Base-by-base conservation (phyloP, 2,113 vertebrate species). In the Lucifuga dentata region DNA sequence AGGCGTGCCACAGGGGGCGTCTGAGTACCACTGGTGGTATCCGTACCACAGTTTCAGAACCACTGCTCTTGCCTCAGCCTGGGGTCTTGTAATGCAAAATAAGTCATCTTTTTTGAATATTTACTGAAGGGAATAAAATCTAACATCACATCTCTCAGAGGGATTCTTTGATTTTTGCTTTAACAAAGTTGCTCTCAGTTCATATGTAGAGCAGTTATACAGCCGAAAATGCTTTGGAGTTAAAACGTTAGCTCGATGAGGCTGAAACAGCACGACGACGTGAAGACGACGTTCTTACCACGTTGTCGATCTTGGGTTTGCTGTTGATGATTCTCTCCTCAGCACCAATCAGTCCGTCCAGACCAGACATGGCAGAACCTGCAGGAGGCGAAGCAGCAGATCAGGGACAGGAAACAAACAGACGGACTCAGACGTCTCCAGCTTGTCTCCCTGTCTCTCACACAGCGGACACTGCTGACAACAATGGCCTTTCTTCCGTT, bases 281-380 rank as follows among this genome's bases (percentile, higher is more conserved):
- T 11, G 23, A 39, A 16, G n/a, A 2, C 0, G 21, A 1, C 11
- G 41, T 50, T 68, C 95, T 95, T 90, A 98, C 97, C 96, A 97
- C 93, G 20, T 95, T 95, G 63, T 95, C 90, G 77, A 95, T 93
- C 86, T 96, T 95, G 72, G 91, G 93, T 90, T 96, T 96, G 91
- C 93, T 95, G 93, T 97, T 99, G 81, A 98, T 95, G 76, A 95
- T 91, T 80, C 95, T 95, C 76, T 98, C 96, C 77, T 98, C 96
- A 0, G 96, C 93, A 0, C 96, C 97, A 0, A 98, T 97, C 85
- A 98, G 92, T 15, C 95, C 94, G 0, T 97, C 95, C 66, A 95
- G 85, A 63, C 95, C 94, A 0, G 93, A 94, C 87, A 95, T 91
- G 50, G 94, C 97, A 23, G 97, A 99, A 41, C 97, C 98, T 99